Evolutionary conservation across 2,113 vertebrate genomes (phyloP).

Genomic region (Ciconia maguari): DNA sequence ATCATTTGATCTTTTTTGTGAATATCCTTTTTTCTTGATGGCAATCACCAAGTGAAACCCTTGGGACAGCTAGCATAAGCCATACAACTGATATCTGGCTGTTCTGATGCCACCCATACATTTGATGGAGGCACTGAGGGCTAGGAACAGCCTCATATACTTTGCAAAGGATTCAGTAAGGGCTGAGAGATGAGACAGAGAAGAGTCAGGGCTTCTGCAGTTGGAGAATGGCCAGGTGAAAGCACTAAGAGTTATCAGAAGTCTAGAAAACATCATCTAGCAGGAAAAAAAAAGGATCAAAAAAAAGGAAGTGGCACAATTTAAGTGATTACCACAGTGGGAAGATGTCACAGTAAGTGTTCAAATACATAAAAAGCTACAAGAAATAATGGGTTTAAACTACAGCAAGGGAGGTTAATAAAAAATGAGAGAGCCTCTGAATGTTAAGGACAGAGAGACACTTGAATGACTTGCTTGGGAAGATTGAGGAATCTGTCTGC

Average conservation of each 20-base stretch:
- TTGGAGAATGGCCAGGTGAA: accelerated
- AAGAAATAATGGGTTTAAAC: neutral
- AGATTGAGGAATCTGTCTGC: neutral
- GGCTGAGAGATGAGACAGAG: neutral
- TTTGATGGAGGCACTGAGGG: neutral
- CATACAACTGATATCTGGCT: neutral
- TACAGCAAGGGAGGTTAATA: neutral
- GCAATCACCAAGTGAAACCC: neutral
- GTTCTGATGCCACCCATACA: neutral
- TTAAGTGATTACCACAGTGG: neutral
- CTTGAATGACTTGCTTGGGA: neutral
- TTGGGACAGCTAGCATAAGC: neutral
- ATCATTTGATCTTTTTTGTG: neutral
- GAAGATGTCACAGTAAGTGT: neutral
- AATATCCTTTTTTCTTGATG: neutral
- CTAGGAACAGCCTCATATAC: neutral
- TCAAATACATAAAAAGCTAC: neutral
- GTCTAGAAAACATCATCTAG: neutral
- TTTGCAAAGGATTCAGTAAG: neutral
- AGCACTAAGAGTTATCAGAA: neutral
- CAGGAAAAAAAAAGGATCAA: neutral
- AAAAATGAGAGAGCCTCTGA: neutral
- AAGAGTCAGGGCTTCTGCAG: neutral
- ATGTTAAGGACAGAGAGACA: neutral
- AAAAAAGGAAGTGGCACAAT: neutral